phyloP scores from a whole-genome alignment of 35 echinoderm and acorn worm species.

The Diadema setosum region DNA sequence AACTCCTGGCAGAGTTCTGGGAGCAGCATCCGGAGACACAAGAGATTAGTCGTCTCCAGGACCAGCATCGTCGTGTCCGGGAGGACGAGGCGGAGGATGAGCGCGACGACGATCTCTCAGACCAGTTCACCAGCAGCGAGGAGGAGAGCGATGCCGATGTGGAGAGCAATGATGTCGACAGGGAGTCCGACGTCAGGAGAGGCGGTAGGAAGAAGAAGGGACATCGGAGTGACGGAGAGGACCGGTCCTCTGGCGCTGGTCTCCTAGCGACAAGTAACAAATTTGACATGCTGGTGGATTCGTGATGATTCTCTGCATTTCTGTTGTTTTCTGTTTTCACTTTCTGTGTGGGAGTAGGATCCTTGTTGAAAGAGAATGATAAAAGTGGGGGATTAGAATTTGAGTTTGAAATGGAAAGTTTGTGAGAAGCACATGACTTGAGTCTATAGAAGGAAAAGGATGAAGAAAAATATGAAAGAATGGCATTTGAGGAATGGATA shows the following conservation, averaged over 20 bases:
- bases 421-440: too few species aligned
- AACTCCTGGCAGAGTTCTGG: constrained; percentile 52
- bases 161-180: constrained; percentile 76
- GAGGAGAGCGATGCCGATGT: constrained; percentile 85
- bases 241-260: too few species aligned
- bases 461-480: too few species aligned
- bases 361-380: too few species aligned
- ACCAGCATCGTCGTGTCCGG: constrained; percentile 55
- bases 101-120: constrained; percentile 63
- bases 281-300: constrained; percentile 53
- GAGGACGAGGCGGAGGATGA: neutral
- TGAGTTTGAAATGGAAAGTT: too few species aligned
- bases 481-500: too few species aligned
- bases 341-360: too few species aligned
- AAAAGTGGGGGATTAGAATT: too few species aligned
- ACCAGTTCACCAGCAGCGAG: constrained; percentile 58
- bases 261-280: constrained; percentile 42
- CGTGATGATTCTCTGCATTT: too few species aligned
- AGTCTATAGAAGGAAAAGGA: too few species aligned
- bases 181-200: constrained; percentile 29
- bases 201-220: neutral
- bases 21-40: constrained; percentile 80
- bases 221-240: neutral
- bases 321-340: too few species aligned
- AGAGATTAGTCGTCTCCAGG: constrained; percentile 69